phyloP scores from a whole-genome alignment of 2,888 invertebrate species.

The Bhutanitis thaidina region DNA sequence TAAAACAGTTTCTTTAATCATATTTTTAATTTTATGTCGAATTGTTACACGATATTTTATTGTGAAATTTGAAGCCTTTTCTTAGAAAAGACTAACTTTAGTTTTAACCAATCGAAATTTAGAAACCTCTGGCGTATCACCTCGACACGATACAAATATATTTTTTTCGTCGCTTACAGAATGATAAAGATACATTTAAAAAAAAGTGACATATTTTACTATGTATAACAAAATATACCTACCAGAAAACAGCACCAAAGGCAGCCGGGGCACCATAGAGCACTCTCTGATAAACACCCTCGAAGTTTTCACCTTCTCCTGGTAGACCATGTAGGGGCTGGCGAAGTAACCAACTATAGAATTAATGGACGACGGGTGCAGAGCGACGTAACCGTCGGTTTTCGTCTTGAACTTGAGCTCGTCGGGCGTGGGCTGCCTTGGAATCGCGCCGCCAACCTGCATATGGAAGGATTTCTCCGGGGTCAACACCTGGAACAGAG shows the following conservation, averaged over 20 bases:
- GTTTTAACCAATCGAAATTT: too few species aligned
- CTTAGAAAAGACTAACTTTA: too few species aligned
- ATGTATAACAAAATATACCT: neutral
- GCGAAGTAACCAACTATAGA: constrained; percentile 82
- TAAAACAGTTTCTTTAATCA: too few species aligned
- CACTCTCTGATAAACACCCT: constrained; percentile 89
- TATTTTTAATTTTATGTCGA: too few species aligned
- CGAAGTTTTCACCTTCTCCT: constrained; percentile 91
- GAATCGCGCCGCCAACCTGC: constrained; percentile 87
- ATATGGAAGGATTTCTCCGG: constrained; percentile 88
- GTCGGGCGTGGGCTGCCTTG: constrained; percentile 83
- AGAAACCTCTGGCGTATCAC: too few species aligned
- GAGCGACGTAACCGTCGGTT: constrained; percentile 84
- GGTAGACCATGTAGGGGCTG: constrained; percentile 89
- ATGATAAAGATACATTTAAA: too few species aligned
- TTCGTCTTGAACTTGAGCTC: constrained; percentile 88
- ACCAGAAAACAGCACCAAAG: constrained; percentile 84
- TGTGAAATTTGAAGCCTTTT: too few species aligned
- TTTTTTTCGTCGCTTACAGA: too few species aligned
- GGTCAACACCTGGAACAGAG: constrained; percentile 77
- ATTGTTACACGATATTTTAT: too few species aligned
- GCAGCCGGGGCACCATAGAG: constrained; percentile 88
- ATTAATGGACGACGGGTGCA: constrained; percentile 90
- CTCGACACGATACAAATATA: too few species aligned
- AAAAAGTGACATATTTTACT: too few species aligned